Conservation (phyloP, 2,113 vertebrate genomes). For the Oncorhynchus masou region DNA sequence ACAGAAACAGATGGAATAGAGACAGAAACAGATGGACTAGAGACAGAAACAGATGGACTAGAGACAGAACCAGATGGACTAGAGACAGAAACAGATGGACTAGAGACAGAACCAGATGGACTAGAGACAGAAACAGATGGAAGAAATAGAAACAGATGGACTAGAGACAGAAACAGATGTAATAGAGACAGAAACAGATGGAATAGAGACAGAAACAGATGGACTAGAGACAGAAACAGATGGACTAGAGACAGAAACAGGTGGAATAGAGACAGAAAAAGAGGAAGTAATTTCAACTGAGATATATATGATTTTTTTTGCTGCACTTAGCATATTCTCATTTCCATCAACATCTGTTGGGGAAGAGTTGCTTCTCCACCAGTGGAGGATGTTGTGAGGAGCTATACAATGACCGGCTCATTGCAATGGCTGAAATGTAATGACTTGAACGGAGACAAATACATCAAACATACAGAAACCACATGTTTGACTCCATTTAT, state of each 20-base stretch:
- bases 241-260: background rate
- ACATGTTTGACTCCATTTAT: too few species aligned
- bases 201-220: background rate
- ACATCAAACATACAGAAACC: too few species aligned
- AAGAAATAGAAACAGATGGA: background rate
- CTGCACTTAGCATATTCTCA: too few species aligned
- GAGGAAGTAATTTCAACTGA: background rate
- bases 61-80: conserved; percentile 38
- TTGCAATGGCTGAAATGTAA: too few species aligned
- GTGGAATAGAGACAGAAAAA: conserved; percentile 23
- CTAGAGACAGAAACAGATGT: background rate
- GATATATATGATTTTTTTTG: too few species aligned
- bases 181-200: conserved; percentile 33
- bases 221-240: background rate
- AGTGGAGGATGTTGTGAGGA: too few species aligned
- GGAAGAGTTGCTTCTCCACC: too few species aligned
- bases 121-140: background rate
- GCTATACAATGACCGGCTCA: too few species aligned
- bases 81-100: background rate
- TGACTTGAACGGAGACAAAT: too few species aligned
- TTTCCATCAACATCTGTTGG: too few species aligned
- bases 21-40: background rate
- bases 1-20: too few species aligned
- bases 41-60: too few species aligned
- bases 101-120: background rate